Conservation (phyloP, 2,113 vertebrate genomes). For the Erythrolamprus reginae region DNA sequence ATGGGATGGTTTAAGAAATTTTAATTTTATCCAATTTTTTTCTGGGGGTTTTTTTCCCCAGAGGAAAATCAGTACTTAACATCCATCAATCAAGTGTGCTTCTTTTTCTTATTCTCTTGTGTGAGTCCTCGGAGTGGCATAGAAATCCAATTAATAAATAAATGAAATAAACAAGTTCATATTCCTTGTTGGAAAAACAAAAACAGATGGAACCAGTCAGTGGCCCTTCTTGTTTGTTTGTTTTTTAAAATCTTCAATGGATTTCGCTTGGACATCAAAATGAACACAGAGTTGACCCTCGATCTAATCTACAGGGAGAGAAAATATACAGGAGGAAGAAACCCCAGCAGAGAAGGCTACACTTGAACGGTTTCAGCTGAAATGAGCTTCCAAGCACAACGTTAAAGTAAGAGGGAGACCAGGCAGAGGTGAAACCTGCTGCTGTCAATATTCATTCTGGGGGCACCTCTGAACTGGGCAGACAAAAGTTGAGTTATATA, state of each 20-base stretch:
- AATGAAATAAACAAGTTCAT: too few relatives aligned
- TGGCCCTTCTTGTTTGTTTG: neutral
- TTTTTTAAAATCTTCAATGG: neutral
- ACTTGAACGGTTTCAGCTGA: neutral
- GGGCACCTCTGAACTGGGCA: neutral
- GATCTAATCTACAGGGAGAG: neutral
- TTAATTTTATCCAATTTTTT: neutral
- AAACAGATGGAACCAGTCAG: neutral
- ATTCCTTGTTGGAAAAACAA: neutral
- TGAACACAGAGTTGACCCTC: neutral
- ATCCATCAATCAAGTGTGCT: neutral
- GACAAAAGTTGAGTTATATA: neutral
- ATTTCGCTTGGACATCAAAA: neutral
- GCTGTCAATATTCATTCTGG: neutral
- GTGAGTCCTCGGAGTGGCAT: too few relatives aligned
- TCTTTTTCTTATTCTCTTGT: neutral
- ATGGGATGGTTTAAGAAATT: neutral
- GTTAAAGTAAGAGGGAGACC: neutral
- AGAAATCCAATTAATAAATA: too few relatives aligned
- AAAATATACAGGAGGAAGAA: neutral
- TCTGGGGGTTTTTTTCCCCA: neutral
- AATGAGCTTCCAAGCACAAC: neutral
- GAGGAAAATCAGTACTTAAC: neutral
- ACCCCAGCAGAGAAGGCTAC: neutral
- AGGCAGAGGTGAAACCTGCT: neutral